phyloP scores from a whole-genome alignment of 2,888 invertebrate species.

The Trissolcus brochymenae region DNA sequence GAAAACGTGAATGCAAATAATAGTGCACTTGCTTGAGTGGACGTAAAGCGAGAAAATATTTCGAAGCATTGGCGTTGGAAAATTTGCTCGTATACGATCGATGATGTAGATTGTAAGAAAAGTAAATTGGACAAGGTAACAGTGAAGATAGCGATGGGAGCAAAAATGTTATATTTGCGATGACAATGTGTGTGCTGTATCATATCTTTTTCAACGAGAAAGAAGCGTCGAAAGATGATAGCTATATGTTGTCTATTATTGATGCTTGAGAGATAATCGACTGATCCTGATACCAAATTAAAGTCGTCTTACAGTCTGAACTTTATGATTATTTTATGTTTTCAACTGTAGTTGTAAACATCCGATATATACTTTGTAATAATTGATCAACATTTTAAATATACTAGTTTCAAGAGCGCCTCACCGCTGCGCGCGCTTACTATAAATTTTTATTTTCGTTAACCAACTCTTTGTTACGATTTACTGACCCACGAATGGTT shows the following conservation, averaged over 20 bases:
- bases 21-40: slow-evolving; percentile 6
- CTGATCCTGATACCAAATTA: background rate
- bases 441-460: too few relatives aligned
- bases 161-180: slow-evolving; percentile 22
- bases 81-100: slow-evolving; percentile 14
- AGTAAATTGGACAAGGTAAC: slow-evolving; percentile 26
- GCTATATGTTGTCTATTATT: slow-evolving; percentile 7
- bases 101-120: slow-evolving; percentile 34
- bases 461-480: too few relatives aligned
- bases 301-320: too few relatives aligned
- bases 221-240: slow-evolving; percentile 16
- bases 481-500: too few relatives aligned
- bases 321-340: too few relatives aligned
- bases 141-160: slow-evolving; percentile 12
- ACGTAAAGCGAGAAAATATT: slow-evolving; percentile 30
- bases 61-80: slow-evolving; percentile 18
- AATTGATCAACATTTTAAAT: background rate
- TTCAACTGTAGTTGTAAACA: too few relatives aligned
- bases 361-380: too few relatives aligned
- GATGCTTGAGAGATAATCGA: background rate
- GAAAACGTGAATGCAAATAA: too few relatives aligned
- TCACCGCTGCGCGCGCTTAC: too few relatives aligned
- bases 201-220: slow-evolving; percentile 25
- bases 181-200: slow-evolving; percentile 25
- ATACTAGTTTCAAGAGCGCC: too few relatives aligned